These are phyloP conservation scores for Erebia epiphron DNA, from an alignment of 2,888 invertebrate genomes.

Conservation along the genomic window DNA sequence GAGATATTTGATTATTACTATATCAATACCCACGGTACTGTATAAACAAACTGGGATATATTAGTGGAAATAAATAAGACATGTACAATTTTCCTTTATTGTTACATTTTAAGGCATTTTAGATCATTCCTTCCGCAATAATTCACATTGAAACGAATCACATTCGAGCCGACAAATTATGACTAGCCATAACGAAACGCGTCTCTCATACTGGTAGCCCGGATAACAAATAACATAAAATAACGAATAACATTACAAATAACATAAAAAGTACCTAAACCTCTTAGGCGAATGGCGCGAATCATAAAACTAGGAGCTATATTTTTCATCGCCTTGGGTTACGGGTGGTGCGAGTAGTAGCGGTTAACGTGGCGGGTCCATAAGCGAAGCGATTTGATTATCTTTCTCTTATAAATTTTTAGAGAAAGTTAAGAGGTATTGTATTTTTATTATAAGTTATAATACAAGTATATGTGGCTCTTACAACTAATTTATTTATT, in stretches of 20 bases:
- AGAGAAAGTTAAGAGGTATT: too few species aligned
- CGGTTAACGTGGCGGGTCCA: constrained; percentile 48
- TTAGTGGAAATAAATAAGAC: too few species aligned
- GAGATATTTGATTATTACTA: too few species aligned
- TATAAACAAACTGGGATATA: too few species aligned
- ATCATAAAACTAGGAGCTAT: constrained; percentile 57
- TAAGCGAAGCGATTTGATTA: not conserved
- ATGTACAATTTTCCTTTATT: too few species aligned
- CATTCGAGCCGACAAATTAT: constrained; percentile 11
- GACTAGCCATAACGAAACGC: constrained; percentile 15
- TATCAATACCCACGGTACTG: not conserved
- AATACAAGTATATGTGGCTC: too few species aligned
- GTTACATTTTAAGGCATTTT: too few species aligned
- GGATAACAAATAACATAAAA: not conserved
- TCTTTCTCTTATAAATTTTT: not conserved
- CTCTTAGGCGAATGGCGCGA: constrained; percentile 50
- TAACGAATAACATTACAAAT: constrained; percentile 40
- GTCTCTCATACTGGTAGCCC: constrained; percentile 24
- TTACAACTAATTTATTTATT: not conserved
- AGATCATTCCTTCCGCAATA: not conserved
- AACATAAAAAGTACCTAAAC: constrained; percentile 28
- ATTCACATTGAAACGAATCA: constrained; percentile 14
- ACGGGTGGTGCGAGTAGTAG: constrained; percentile 41
- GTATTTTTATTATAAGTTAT: too few species aligned
- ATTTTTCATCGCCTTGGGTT: constrained; percentile 51